Evolutionary conservation across 2,113 vertebrate species (phyloP).

Genomic region (Tauraco erythrolophus): DNA sequence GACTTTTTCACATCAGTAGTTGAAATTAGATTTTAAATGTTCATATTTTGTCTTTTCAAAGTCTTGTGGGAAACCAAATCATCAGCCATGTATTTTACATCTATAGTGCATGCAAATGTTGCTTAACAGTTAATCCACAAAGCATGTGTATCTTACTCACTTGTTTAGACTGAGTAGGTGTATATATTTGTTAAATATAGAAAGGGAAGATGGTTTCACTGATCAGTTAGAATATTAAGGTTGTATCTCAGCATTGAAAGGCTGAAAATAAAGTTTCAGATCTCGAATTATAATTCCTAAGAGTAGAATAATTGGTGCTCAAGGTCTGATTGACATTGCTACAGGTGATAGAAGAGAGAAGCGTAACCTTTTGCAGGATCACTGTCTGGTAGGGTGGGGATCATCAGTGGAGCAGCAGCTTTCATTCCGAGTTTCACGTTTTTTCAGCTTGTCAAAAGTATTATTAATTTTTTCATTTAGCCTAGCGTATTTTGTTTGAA

Average conservation of each 20-base stretch:
- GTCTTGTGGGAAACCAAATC: background rate
- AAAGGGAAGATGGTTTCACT: background rate
- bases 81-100: background rate
- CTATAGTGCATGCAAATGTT: background rate
- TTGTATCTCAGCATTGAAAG: background rate
- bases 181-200: background rate
- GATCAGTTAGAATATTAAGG: background rate
- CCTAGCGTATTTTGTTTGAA: background rate
- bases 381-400: background rate
- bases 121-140: background rate
- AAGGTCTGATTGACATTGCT: background rate
- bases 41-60: background rate
- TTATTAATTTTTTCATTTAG: background rate
- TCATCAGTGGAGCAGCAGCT: background rate
- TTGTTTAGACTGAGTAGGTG: background rate
- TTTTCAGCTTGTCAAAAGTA: background rate
- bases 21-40: background rate
- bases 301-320: background rate
- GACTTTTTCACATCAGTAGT: background rate
- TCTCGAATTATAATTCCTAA: background rate
- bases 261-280: background rate
- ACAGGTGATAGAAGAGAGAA: background rate
- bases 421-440: background rate
- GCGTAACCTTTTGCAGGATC: background rate
- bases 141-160: rapidly evolving